Base-by-base conservation (phyloP, 2,113 vertebrate species). In the Pao palembangensis region DNA sequence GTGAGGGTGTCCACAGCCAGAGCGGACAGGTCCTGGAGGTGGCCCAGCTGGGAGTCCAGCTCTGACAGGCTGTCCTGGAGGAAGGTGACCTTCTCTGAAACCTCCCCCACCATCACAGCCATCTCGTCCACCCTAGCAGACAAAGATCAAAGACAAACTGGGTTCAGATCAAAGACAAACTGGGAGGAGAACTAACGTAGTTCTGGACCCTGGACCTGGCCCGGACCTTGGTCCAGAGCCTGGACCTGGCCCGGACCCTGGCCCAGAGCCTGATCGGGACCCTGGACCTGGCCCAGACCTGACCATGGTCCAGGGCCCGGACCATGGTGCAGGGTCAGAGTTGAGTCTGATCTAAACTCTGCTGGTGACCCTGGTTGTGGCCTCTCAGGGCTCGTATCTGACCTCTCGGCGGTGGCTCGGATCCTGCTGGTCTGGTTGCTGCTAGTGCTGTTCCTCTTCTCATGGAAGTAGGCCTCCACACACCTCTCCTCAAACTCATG, bases 401-500 rank as follows among this genome's bases (percentile, higher is more conserved):
- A 28, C 25, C n/a, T n/a, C n/a, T n/a, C n/a, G n/a, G 93, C 90
- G 34, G 94, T 96, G 58, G 85, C 77, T 75, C 87, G 90, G 55
- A 98, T 95, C 78, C 86, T 91, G 81, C 93, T 93, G 8, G 87
- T 88, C 51, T 86, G 83, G 64, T 91, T 94, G 65, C 86, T 84
- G 54, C 88, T 88, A 31, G 90, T 66, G 49, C 34, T 80, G 73
- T 94, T 88, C 6, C 75, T 91, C 82, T 93, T 94, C 76, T 95
- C 92, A 13, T 93, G 88, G 77, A 96, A 93, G 82, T 98, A 94
- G 3, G 85, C 88, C 67, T 92, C 83, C 5, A 99, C 92, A 83
- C 96, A 98, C 65, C 90, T 93, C 71, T 96, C 94, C 73, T 99
- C 97, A 68, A 99, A 98, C 74, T 96, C 94, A 59, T 98, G 92